Evolutionary conservation across 2,113 vertebrate genomes (phyloP), one percentile per base, ranked within the genome.

Genomic region (human): DNA sequence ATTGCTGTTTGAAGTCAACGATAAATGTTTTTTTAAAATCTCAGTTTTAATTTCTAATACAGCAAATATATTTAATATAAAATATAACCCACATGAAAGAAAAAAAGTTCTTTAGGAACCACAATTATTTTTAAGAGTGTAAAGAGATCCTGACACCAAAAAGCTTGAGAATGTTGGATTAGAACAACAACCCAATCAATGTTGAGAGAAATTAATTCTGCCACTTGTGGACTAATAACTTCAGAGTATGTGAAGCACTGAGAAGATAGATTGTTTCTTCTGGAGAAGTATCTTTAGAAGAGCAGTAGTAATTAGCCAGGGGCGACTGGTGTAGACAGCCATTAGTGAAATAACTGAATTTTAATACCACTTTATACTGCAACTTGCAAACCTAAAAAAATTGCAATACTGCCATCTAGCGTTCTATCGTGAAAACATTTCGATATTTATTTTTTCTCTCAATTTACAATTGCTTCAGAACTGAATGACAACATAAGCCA

Each of bases 331-430:
- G 23, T 25, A 27, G 20, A 10, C 32, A 20, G 20, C 18, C 59
- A 27, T 16, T 52, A 30, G 45, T 57, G 23, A 52, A 23, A 66
- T 10, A 85, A n/a, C 18, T 61, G 32, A 55, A 66, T 89, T 80
- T 83, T 83, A 43, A 7, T 35, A 68, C 25, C 32, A 25, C 11
- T 50, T 40, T 17, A 8, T 20, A 18, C 22, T n/a, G 30, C 57
- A 11, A 48, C 12, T 38, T 86, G 2, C 45, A 93, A 92, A 2
- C 3, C 57, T 95, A 98, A 97, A 97, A 96, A 96, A 98, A 68
- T 96, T 97, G 50, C 98, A 94, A 98, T 97, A 96, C 96, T 98
- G 98, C 98, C 98, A 98, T 98, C 98, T 99, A 98, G 98, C 98
- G 98, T 97, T 92, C 8, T 30, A 22, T 72, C 73, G 66, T 80